These are phyloP conservation scores for Aspidiotus destructor DNA, from an alignment of 2,888 invertebrate genomes.

Conservation along the genomic window DNA sequence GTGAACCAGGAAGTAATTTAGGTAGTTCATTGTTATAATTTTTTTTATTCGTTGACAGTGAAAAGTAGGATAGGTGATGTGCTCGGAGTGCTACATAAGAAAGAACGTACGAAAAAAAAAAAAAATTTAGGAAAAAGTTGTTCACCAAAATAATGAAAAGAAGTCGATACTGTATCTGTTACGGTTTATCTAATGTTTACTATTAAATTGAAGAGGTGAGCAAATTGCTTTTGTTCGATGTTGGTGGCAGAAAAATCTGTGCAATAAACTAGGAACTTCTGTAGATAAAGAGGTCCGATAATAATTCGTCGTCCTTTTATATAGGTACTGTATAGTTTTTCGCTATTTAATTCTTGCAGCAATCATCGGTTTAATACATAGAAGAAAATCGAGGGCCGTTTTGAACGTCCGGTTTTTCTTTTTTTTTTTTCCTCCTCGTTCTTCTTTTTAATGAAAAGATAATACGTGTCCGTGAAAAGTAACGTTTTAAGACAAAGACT, in stretches of 20 bases:
- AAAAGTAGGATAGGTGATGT: background rate
- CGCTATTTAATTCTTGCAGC: constrained; percentile 1
- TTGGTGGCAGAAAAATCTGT: background rate
- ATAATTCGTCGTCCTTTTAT: constrained; percentile 1
- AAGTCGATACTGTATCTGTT: background rate
- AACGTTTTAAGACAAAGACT: constrained; percentile 28
- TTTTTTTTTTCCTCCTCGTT: constrained; percentile 1
- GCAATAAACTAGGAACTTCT: background rate
- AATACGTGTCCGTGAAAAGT: constrained; percentile 29
- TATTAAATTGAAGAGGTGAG: constrained; percentile 4
- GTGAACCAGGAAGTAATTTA: background rate
- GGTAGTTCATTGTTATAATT: background rate
- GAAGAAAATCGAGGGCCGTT: constrained; percentile 6
- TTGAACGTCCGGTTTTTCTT: constrained; percentile 6
- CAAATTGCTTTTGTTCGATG: background rate
- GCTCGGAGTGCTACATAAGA: no score
- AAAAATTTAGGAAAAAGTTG: background rate
- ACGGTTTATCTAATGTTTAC: background rate
- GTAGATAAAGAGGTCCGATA: background rate
- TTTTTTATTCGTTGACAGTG: background rate
- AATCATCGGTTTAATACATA: constrained; percentile 9
- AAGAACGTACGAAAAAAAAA: no score
- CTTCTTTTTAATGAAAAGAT: constrained; percentile 1
- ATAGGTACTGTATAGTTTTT: background rate
- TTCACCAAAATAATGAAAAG: background rate